Evolutionary conservation across 2,888 invertebrate genomes (phyloP), one percentile per base, ranked within the genome.

Genomic region (Adelognathus sp.): DNA sequence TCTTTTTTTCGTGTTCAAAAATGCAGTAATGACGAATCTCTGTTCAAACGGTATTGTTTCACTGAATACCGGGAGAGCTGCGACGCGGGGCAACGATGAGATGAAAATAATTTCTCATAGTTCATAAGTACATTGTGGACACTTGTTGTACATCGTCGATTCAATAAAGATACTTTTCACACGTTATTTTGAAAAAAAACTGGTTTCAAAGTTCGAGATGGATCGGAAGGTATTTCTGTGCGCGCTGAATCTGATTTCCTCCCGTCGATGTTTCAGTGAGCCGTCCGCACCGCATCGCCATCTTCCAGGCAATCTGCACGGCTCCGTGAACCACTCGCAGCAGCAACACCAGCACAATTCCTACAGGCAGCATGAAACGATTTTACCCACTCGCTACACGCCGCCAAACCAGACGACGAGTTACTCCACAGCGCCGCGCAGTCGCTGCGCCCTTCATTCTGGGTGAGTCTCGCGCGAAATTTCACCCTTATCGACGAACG

Each of bases 391-490:
- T 18, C 83, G 78, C 39, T 60, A 64, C 63, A 75, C 86, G 67
- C 82, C 84, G 81, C 80, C 86, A 66, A 21, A 33, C 9, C 64
- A 50, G 79, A 82, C 85, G 66, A 81, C 88, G 75, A 85, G 75
- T 82, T 86, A 83, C 81, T 76, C 83, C 79, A 83, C 85, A 75
- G 84, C 84, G 84, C 84, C 87, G 81, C 87, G 83, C 82, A 54
- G 54, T 29, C 83, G 85, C 83, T 89, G 89, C 84, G 87, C 84
- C 81, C 82, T 88, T 69, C 89, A 89, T 82, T 80, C 88, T 77
- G 87, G 89, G 89, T 90, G 77, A 88, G 86, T 87, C 64, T n/a
- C 24, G 27, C 44, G 14, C 24, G 4, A 18, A 9, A 11, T 24
- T n/a, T 52, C 54, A 29, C 6, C 14, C 54, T 75, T 61, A 67